Percentiles rank a stretch among this genome's conserved stretches.
Evolutionary conservation across 2,888 invertebrate species (phyloP).

Genomic region (Aplocera efformata): DNA sequence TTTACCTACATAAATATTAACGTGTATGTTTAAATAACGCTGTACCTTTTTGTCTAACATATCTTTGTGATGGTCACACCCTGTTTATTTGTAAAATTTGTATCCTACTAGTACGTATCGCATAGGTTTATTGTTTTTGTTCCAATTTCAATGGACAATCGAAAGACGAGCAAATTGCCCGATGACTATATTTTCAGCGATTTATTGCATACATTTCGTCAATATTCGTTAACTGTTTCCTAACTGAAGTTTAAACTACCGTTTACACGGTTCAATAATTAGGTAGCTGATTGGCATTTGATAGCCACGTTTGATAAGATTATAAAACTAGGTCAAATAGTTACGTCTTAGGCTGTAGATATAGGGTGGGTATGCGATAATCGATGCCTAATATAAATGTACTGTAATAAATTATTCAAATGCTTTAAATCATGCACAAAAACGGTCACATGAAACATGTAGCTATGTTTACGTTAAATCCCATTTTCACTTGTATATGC

Average conservation of each 20-base stretch:
- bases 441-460: conserved; percentile 12
- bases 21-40: conserved; percentile 23
- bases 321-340: conserved; percentile 29
- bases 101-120: conserved; percentile 9
- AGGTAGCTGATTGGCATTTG: conserved; percentile 10
- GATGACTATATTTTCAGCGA: too few species aligned
- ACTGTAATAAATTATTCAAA: conserved; percentile 49
- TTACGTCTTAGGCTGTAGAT: conserved; percentile 46
- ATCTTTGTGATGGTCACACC: conserved; percentile 32
- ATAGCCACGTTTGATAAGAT: conserved; percentile 7
- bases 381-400: conserved; percentile 61
- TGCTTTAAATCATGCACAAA: conserved; percentile 71
- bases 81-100: conserved; percentile 20
- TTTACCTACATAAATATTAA: conserved; percentile 54
- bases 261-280: conserved; percentile 1
- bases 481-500: too few species aligned
- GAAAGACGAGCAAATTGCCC: too few species aligned
- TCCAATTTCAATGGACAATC: too few species aligned
- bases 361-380: conserved; percentile 63
- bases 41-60: conserved; percentile 48
- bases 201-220: too few species aligned
- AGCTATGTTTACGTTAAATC: too few species aligned
- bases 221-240: too few species aligned
- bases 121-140: too few species aligned
- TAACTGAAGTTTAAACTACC: neutral